A percentile compares a stretch with the other conserved stretches of the same genome.
Conservation (phyloP, 2,888 invertebrate species). For the Serripes groenlandicus region DNA sequence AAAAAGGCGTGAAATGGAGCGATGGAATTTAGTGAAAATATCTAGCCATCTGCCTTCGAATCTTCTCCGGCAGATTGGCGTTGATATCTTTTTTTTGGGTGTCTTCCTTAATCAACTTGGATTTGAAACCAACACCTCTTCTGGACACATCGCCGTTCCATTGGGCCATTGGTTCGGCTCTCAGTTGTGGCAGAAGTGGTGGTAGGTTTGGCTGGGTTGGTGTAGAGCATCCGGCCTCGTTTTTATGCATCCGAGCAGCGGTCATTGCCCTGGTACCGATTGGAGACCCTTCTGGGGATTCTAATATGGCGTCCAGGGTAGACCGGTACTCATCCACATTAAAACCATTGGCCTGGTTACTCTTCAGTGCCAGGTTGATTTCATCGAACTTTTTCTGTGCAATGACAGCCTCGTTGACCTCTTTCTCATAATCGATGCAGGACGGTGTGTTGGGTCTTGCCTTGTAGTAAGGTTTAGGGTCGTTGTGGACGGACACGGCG, state of each 20-base stretch:
- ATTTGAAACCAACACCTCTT: not conserved
- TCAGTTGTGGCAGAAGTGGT: not conserved
- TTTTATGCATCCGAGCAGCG: not conserved
- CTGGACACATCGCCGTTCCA: conserved; percentile 13
- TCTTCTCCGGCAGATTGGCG: conserved; percentile 5
- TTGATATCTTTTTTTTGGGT: not conserved
- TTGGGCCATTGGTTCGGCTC: not conserved
- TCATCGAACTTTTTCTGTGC: not conserved
- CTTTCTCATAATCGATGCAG: not conserved
- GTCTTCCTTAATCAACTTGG: not conserved
- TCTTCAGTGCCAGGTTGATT: not conserved
- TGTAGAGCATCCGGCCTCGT: not conserved
- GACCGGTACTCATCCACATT: not conserved
- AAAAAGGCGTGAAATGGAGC: no score
- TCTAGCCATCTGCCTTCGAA: conserved; percentile 10
- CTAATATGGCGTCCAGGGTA: not conserved
- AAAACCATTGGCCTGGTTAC: not conserved
- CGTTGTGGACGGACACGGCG: conserved; percentile 13
- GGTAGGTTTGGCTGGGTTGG: not conserved
- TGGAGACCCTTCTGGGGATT: not conserved
- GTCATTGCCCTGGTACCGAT: not conserved
- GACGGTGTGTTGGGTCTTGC: conserved; percentile 13
- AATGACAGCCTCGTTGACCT: not conserved
- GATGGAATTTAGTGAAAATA: not conserved
- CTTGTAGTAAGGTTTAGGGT: not conserved